Conservation (phyloP, 2,888 invertebrate species). For the Megaustenia siamemsis region DNA sequence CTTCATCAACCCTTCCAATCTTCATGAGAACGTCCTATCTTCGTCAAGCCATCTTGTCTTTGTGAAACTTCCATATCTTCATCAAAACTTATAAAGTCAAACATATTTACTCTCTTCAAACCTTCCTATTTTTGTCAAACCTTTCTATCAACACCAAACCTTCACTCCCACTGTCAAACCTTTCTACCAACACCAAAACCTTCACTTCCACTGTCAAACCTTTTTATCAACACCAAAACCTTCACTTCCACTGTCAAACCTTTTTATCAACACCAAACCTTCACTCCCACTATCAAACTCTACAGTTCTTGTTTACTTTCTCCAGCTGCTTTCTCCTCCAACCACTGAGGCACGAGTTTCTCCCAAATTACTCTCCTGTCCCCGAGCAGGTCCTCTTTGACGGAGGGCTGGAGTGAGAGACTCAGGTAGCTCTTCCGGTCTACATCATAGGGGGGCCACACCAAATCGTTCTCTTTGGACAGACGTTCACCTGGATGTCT, state of each 20-base stretch:
- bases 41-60: too few species aligned
- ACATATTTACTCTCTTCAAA: too few species aligned
- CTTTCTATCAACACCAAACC: neutral
- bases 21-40: too few species aligned
- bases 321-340: neutral
- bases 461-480: neutral
- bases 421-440: neutral
- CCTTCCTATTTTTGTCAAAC: too few species aligned
- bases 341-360: neutral
- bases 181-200: too few species aligned
- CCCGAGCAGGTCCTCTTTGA: neutral
- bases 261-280: too few species aligned
- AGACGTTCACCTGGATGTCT: neutral
- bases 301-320: neutral
- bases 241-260: too few species aligned
- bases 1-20: too few species aligned
- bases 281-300: too few species aligned
- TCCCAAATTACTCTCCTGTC: neutral
- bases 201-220: neutral
- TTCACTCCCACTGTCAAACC: too few species aligned
- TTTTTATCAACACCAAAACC: neutral
- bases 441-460: neutral
- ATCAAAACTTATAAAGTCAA: too few species aligned
- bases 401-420: neutral
- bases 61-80: too few species aligned